These are phyloP conservation scores for Mactromeris polynyma DNA, from an alignment of 2,888 invertebrate species.

Conservation along the genomic window DNA sequence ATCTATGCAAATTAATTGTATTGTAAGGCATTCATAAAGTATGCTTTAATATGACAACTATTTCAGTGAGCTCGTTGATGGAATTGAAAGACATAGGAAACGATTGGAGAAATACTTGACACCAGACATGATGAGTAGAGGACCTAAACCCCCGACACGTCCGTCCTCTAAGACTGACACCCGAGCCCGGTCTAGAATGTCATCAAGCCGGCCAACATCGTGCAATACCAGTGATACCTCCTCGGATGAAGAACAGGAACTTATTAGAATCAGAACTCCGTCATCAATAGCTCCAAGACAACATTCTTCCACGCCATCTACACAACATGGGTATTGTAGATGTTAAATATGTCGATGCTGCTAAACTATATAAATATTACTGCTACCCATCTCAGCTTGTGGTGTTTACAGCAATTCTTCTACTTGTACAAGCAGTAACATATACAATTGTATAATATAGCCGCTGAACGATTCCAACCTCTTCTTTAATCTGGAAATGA, in stretches of 20 bases:
- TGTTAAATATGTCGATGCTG: no score
- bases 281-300: not conserved
- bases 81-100: constrained; percentile 52
- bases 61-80: constrained; percentile 65
- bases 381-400: no score
- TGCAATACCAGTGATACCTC: not conserved
- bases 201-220: not conserved
- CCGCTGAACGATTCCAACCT: no score
- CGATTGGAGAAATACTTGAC: constrained; percentile 44
- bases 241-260: not conserved
- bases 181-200: constrained; percentile 28
- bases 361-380: no score
- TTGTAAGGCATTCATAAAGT: no score
- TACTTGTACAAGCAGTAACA: no score
- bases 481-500: no score
- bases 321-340: not conserved
- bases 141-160: not conserved
- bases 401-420: no score
- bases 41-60: not conserved
- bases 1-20: no score
- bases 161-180: not conserved
- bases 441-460: no score
- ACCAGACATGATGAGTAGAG: not conserved
- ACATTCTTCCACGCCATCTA: not conserved
- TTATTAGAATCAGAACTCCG: not conserved